phyloP scores from a whole-genome alignment of 2,797 vertebrate genomes.

The Argentina silus region DNA sequence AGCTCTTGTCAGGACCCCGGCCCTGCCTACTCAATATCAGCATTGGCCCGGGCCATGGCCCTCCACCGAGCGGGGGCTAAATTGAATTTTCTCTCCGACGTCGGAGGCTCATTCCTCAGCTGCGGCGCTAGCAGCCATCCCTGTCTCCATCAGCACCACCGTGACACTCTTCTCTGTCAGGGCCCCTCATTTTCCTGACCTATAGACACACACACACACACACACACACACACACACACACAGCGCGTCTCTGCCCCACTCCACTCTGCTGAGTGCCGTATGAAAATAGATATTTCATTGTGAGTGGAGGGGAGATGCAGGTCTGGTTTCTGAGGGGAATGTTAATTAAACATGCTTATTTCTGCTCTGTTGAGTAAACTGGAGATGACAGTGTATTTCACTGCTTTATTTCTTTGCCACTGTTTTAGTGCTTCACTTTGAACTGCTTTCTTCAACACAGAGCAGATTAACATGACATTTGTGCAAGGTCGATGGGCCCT shows the following conservation, averaged over 20 bases:
- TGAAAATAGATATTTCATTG: not conserved
- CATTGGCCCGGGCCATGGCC: slow-evolving; percentile 50
- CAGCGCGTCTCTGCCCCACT: not conserved
- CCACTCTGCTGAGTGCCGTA: not conserved
- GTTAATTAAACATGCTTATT: not conserved
- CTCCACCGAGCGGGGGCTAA: slow-evolving; percentile 57
- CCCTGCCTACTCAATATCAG: slow-evolving; percentile 62
- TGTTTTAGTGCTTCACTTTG: too few relatives aligned
- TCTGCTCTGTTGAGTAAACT: not conserved
- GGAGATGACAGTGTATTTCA: not conserved
- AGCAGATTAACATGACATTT: too few relatives aligned
- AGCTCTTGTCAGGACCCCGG: slow-evolving; percentile 67
- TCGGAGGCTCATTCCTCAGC: slow-evolving; percentile 53
- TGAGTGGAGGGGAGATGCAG: not conserved
- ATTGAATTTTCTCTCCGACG: slow-evolving; percentile 63
- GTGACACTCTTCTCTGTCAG: slow-evolving; percentile 48
- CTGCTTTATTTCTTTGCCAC: too few relatives aligned
- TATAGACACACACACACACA: not conserved
- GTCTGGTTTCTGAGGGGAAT: not conserved
- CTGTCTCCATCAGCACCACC: slow-evolving; percentile 49
- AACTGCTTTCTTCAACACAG: too few relatives aligned
- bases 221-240: slow-evolving; percentile 1
- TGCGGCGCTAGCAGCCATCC: slow-evolving; percentile 40
- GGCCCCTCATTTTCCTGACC: slow-evolving; percentile 56
- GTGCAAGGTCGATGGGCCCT: too few relatives aligned